Percentiles rank a stretch among this genome's conserved stretches.
Conservation (phyloP, 2,888 invertebrate species). For the Liopterus haemorrhoidalis region DNA sequence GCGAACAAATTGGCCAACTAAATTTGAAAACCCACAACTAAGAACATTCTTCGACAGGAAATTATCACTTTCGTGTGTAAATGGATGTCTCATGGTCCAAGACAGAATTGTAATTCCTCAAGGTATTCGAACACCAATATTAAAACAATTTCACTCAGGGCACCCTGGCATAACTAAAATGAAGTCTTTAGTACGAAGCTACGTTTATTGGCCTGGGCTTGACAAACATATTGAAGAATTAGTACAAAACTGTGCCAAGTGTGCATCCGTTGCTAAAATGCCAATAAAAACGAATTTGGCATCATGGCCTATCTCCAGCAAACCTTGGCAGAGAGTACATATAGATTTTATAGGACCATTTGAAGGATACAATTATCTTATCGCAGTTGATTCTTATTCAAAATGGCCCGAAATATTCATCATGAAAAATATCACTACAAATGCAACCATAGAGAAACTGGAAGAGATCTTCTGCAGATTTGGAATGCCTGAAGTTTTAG, state of each 20-base stretch:
- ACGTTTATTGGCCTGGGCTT: constrained; percentile 31
- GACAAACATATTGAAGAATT: constrained; percentile 29
- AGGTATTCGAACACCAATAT: constrained; percentile 16
- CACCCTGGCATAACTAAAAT: constrained; percentile 31
- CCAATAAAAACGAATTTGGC: constrained; percentile 29
- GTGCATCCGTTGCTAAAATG: constrained; percentile 30
- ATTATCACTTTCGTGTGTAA: not conserved
- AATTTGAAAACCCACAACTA: not conserved
- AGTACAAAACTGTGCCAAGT: constrained; percentile 27
- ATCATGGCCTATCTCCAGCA: constrained; percentile 29
- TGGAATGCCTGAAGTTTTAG: constrained; percentile 24
- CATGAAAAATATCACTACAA: constrained; percentile 20
- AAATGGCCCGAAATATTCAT: constrained; percentile 41
- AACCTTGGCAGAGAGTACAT: constrained; percentile 40
- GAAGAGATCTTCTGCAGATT: constrained; percentile 24
- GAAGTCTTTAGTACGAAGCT: constrained; percentile 31
- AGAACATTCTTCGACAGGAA: not conserved
- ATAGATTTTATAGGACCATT: constrained; percentile 43
- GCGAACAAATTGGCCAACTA: not conserved
- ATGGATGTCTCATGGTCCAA: constrained; percentile 22
- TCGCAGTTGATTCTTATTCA: constrained; percentile 40
- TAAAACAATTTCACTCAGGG: constrained; percentile 28
- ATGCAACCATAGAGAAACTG: constrained; percentile 20
- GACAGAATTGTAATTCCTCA: constrained; percentile 28
- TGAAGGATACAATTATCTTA: constrained; percentile 34